Evolutionary conservation across 2,888 invertebrate genomes (phyloP).

Genomic region (Drosophila trichaetosa): DNA sequence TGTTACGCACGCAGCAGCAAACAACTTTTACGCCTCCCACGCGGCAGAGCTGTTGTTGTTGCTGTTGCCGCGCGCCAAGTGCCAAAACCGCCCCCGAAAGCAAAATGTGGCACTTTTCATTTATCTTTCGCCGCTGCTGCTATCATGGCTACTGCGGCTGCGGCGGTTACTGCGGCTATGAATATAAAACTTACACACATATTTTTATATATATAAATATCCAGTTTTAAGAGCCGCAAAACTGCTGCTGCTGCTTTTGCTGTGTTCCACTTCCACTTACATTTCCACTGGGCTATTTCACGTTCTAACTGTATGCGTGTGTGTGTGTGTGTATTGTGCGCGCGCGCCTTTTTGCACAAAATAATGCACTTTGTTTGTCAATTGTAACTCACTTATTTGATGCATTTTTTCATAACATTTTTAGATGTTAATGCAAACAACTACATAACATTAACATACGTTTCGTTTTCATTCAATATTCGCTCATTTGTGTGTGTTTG

Average conservation of each 20-base stretch:
- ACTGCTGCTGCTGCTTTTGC: constrained; percentile 42
- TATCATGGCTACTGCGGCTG: constrained; percentile 41
- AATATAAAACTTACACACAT: constrained; percentile 54
- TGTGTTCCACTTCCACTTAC: constrained; percentile 51
- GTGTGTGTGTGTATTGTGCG: constrained; percentile 42
- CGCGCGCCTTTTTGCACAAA: constrained; percentile 64
- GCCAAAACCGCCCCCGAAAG: constrained; percentile 78
- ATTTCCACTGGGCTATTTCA: constrained; percentile 59
- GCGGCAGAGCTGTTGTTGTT: constrained; percentile 48
- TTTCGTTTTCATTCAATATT: constrained; percentile 62
- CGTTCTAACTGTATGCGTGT: constrained; percentile 34
- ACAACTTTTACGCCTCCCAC: constrained; percentile 72
- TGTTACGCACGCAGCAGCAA: constrained; percentile 77
- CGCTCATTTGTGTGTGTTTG: constrained; percentile 33
- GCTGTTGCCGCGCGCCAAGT: constrained; percentile 64
- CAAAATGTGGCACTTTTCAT: constrained; percentile 77
- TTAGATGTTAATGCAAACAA: constrained; percentile 7
- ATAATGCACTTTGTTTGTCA: constrained; percentile 68
- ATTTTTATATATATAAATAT: neutral
- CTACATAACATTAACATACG: constrained; percentile 2
- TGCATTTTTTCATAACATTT: constrained; percentile 43
- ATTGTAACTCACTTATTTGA: constrained; percentile 49
- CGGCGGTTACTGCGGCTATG: constrained; percentile 60
- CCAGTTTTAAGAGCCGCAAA: constrained; percentile 21
- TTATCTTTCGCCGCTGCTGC: constrained; percentile 62